Evolutionary conservation across 2,797 vertebrate genomes (phyloP), one percentile per base, ranked within the genome.

Genomic region (Phataginus tricuspis): DNA sequence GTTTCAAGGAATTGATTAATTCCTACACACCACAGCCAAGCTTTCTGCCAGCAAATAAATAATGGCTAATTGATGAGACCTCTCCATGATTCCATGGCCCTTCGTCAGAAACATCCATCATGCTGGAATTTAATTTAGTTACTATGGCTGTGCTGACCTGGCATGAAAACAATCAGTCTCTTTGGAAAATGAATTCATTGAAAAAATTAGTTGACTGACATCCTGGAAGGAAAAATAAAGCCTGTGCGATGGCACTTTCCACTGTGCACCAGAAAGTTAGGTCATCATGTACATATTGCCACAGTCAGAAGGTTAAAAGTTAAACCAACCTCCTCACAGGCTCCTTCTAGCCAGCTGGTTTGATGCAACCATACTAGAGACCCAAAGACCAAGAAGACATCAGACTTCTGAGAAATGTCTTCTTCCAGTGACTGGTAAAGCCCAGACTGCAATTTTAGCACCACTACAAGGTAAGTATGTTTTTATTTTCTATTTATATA

Each of bases 191-290:
- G 90, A 90, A 96, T 93, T 96, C 95, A 91, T 91, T 55, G 51
- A 94, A 96, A 96, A 97, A 92, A 94, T 93, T 93, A 95, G 87
- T 94, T 97, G 92, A 93, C 63, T 94, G 94, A 91, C 93, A 96
- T 92, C 80, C 80, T 90, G 53, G 85, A 92, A 87, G 79, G 57
- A 84, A 45, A 88, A 95, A 84, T 88, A 90, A 97, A 97, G 80
- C 29, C 71, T 90, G 68, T 53, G 12, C 72, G 51, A 91, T 39
- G 78, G 69, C 18, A 59, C 59, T 90, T 95, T 78, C 74, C 63
- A 57, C 49, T 87, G 77, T 90, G 85, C 79, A 96, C 82, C 71
- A 86, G 90, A 86, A 80, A 90, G 69, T 77, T 39, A 90, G 68
- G 66, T 78, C 29, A 0, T 59, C 77, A 4, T 63, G 80, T 84